phyloP scores from a whole-genome alignment of 2,888 invertebrate species.

The Mythimna ferrago region DNA sequence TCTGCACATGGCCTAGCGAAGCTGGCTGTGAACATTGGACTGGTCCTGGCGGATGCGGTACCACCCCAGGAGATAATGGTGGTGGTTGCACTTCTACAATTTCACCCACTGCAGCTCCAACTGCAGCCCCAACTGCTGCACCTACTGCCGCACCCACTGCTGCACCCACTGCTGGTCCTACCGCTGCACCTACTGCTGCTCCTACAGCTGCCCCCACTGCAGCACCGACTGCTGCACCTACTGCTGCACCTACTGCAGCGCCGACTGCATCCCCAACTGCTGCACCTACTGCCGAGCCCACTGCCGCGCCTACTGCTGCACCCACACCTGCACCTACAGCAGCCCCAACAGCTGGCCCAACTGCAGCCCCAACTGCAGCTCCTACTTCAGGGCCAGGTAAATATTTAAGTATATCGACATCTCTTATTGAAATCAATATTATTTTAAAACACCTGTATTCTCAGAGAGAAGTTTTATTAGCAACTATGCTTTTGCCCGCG shows the following conservation, averaged over 20 bases:
- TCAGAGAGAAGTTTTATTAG: background rate
- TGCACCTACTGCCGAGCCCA: slow-evolving; percentile 16
- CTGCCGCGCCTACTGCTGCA: slow-evolving; percentile 44
- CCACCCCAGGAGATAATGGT: background rate
- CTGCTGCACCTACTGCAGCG: background rate
- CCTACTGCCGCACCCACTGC: background rate
- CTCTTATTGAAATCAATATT: background rate
- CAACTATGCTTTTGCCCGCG: background rate
- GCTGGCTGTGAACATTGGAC: slow-evolving; percentile 17
- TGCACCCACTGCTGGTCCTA: background rate
- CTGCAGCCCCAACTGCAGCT: too few relatives aligned
- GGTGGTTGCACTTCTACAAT: background rate
- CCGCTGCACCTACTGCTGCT: background rate
- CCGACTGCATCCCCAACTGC: slow-evolving; percentile 13
- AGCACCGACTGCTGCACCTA: slow-evolving; percentile 17
- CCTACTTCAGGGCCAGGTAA: slow-evolving; percentile 2
- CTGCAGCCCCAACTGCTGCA: background rate
- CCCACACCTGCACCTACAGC: slow-evolving; percentile 13
- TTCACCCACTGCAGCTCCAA: background rate
- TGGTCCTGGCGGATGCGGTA: background rate
- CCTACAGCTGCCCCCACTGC: slow-evolving; percentile 31
- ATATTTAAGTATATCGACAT: background rate
- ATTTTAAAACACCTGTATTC: background rate
- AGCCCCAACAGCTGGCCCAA: too few relatives aligned
- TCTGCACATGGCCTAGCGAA: slow-evolving; percentile 1